Evolutionary conservation across 2,113 vertebrate genomes (phyloP).

Genomic region (Cavia porcellus): DNA sequence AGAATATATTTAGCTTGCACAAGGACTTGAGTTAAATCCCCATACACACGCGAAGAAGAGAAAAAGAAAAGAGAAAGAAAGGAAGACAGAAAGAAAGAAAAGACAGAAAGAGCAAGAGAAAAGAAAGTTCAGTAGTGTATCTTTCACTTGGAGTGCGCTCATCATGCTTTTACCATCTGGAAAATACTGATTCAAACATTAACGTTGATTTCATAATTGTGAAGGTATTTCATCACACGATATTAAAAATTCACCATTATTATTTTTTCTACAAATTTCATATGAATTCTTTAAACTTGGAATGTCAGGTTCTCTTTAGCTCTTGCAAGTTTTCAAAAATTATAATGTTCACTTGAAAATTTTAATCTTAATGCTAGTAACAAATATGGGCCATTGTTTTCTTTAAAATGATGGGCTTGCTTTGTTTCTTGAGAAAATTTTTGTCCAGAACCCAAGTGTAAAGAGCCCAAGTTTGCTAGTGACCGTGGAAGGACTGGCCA

Average conservation of each 20-base stretch:
- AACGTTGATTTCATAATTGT: neutral
- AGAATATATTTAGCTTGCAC: neutral
- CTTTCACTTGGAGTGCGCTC: neutral
- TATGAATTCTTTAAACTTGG: slow-evolving; percentile 17
- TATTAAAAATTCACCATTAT: neutral
- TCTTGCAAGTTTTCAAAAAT: slow-evolving; percentile 7
- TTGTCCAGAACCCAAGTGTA: neutral
- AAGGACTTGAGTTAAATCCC: neutral
- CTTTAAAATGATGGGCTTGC: neutral
- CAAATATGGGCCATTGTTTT: neutral
- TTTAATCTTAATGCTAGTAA: neutral
- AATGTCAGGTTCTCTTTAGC: neutral
- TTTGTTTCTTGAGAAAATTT: slow-evolving; percentile 15
- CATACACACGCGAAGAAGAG: neutral
- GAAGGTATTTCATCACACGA: neutral
- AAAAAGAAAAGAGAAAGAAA: neutral
- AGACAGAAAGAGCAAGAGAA: neutral
- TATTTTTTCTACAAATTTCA: slow-evolving; percentile 12
- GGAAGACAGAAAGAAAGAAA: neutral
- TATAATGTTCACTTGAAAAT: slow-evolving; percentile 9
- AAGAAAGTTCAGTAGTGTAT: neutral
- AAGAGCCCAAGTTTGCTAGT: neutral
- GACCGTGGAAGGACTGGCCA: neutral
- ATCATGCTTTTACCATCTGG: neutral
- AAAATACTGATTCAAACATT: neutral